Conservation (phyloP, 2,113 vertebrate genomes). For the Sigmodon hispidus region DNA sequence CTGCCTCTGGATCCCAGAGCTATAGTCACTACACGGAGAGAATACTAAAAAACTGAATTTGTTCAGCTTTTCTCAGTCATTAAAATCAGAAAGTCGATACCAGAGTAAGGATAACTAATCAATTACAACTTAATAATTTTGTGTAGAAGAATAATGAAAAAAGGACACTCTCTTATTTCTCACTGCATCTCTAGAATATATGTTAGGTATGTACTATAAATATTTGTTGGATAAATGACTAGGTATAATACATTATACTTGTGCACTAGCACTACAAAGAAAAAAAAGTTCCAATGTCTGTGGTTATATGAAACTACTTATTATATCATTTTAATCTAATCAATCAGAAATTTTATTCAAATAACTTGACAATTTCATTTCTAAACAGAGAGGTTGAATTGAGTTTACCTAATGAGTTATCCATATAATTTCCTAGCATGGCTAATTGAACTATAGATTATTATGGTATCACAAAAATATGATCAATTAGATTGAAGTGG, state of each 20-base stretch:
- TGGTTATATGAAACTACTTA: slow-evolving; percentile 1
- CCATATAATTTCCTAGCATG: slow-evolving; percentile 53
- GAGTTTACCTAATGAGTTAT: slow-evolving; percentile 27
- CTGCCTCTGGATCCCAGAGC: background rate
- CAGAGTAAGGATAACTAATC: slow-evolving; percentile 12
- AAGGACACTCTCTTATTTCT: background rate
- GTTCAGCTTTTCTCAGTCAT: background rate
- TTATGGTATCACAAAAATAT: slow-evolving; percentile 50
- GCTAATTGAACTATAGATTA: slow-evolving; percentile 36
- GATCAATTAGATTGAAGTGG: background rate
- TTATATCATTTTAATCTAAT: slow-evolving; percentile 37
- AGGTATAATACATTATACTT: background rate
- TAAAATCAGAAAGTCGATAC: slow-evolving; percentile 16
- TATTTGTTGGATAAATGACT: slow-evolving; percentile 39
- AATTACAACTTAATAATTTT: slow-evolving; percentile 14
- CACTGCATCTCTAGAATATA: background rate
- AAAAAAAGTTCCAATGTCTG: background rate
- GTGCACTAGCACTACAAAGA: background rate
- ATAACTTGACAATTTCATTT: background rate
- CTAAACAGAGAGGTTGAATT: slow-evolving; percentile 24
- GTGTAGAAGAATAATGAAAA: slow-evolving; percentile 35
- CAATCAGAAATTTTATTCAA: slow-evolving; percentile 50
- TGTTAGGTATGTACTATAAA: background rate
- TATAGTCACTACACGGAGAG: background rate
- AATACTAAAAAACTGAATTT: slow-evolving; percentile 16